Conservation (phyloP, 2,797 vertebrate genomes). For the Petrocephalus schoutedeni region DNA sequence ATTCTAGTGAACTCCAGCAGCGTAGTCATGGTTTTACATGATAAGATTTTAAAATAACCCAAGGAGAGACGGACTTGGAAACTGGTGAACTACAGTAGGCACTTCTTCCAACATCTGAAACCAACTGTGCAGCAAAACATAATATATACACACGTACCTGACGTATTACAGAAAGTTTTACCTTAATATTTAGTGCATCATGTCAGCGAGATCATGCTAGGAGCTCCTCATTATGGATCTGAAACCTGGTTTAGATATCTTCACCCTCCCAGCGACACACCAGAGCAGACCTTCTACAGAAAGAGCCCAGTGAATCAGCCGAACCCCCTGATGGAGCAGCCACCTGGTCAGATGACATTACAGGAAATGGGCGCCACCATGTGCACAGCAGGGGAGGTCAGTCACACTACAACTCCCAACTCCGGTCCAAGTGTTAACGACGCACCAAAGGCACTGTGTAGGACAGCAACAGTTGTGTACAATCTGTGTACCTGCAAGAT, state of each 20-base stretch:
- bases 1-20: background rate
- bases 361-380: background rate
- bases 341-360: background rate
- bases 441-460: background rate
- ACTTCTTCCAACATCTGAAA: background rate
- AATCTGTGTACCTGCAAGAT: constrained; percentile 10
- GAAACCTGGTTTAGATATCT: background rate
- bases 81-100: background rate
- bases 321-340: background rate
- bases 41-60: background rate
- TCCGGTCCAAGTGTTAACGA: background rate
- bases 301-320: background rate
- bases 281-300: background rate
- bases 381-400: background rate
- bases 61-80: background rate
- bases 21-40: background rate
- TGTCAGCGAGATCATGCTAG: background rate
- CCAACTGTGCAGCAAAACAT: background rate
- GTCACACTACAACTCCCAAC: background rate
- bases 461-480: background rate
- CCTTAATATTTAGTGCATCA: background rate
- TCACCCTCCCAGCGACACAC: background rate
- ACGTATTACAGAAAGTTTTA: background rate
- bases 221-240: background rate
- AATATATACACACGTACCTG: background rate